Percentiles rank a stretch among this genome's conserved stretches.
These are phyloP conservation scores for Limnephilus marmoratus DNA, from an alignment of 2,888 invertebrate species.

Conservation along the genomic window DNA sequence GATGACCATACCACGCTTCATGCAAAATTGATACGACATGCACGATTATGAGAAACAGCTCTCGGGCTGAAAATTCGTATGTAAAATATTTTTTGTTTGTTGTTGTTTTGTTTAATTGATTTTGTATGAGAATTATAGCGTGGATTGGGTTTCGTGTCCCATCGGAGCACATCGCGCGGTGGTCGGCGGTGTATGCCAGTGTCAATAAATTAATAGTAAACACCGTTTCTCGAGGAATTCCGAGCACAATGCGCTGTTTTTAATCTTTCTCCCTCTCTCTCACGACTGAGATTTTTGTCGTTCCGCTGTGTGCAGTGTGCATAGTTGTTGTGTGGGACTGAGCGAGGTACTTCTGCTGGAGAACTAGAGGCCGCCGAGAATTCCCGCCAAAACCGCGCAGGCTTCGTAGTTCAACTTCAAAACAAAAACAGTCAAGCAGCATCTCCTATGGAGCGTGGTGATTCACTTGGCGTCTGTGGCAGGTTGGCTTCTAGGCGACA, in stretches of 20 bases:
- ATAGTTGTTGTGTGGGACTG: background rate
- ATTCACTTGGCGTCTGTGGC: slow-evolving; percentile 54
- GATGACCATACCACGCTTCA: background rate
- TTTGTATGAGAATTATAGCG: background rate
- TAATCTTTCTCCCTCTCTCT: background rate
- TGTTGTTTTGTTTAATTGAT: background rate
- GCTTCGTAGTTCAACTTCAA: slow-evolving; percentile 35
- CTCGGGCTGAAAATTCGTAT: background rate
- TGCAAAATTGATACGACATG: background rate
- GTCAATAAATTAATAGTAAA: background rate
- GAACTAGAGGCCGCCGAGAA: slow-evolving; percentile 3
- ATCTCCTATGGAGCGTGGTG: slow-evolving; percentile 54
- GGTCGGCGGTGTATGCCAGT: background rate
- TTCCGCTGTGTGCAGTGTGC: background rate
- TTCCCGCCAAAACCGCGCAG: slow-evolving; percentile 47
- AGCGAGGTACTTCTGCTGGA: background rate
- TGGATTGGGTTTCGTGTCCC: background rate
- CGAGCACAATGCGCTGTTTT: background rate
- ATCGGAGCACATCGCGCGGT: background rate
- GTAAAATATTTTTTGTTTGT: background rate
- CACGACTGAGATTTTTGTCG: background rate
- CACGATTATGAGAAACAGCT: background rate
- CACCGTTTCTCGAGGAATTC: background rate
- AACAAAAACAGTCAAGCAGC: slow-evolving; percentile 38
- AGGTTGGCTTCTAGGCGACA: slow-evolving; percentile 45